These are phyloP conservation scores for Corticium candelabrum DNA, from an alignment of 37 sponge, comb jelly and placozoan genomes.

Conservation along the genomic window DNA sequence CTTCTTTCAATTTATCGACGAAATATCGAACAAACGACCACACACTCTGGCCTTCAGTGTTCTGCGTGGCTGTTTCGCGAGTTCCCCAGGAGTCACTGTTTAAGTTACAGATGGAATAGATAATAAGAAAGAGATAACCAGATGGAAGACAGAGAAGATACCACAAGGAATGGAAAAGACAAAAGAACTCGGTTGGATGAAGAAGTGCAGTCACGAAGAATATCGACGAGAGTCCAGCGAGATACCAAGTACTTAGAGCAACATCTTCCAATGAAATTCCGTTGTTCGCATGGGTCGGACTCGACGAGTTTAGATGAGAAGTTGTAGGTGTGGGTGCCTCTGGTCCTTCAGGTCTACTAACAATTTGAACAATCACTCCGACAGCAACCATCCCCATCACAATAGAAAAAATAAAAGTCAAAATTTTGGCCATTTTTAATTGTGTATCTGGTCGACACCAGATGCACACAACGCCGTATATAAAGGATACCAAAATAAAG, in stretches of 20 bases:
- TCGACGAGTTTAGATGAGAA: neutral
- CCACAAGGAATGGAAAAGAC: conserved; percentile 59
- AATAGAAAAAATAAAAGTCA: conserved; percentile 56
- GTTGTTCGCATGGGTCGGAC: neutral
- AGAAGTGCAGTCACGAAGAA: conserved; percentile 47
- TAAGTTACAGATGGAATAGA: conserved; percentile 75
- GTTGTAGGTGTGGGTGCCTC: neutral
- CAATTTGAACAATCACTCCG: conserved; percentile 27
- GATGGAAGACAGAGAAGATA: conserved; percentile 67
- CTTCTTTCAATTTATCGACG: no score
- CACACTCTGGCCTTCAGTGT: no score
- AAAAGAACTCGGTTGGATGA: conserved; percentile 34
- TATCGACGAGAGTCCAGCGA: conserved; percentile 25
- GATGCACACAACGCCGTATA: conserved; percentile 21
- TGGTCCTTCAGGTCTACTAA: neutral
- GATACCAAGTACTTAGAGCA: conserved; percentile 24
- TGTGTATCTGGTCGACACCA: conserved; percentile 31
- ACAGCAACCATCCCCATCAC: conserved; percentile 50
- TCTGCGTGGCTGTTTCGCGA: conserved; percentile 40
- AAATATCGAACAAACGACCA: no score
- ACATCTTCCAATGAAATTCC: neutral
- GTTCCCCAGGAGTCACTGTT: conserved; percentile 78
- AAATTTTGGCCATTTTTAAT: conserved; percentile 42
- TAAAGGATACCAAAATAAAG: conserved; percentile 45
- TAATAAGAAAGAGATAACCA: conserved; percentile 63